These are phyloP conservation scores for Hippoglossus stenolepis DNA, from an alignment of 2,113 vertebrate genomes.

Conservation along the genomic window DNA sequence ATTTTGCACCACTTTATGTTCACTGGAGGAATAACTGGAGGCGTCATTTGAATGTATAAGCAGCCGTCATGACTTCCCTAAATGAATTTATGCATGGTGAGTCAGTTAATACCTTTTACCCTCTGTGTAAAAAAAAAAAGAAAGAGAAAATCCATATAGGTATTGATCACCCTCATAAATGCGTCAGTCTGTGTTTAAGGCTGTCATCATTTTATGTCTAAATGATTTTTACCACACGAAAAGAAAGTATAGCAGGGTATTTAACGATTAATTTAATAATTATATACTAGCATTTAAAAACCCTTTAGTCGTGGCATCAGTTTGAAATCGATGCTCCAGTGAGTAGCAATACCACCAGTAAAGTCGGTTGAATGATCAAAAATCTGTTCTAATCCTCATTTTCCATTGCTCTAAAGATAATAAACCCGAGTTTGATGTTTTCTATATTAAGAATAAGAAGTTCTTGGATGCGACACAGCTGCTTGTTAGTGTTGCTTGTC, in stretches of 20 bases:
- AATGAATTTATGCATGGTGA: conserved; percentile 45
- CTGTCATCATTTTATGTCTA: neutral
- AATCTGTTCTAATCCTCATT: conserved; percentile 36
- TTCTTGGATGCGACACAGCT: conserved; percentile 42
- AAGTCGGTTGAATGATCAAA: conserved; percentile 15
- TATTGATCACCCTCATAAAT: conserved; percentile 34
- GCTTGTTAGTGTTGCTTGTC: conserved; percentile 70
- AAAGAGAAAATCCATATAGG: conserved; percentile 17
- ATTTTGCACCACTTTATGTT: conserved; percentile 9
- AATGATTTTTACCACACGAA: neutral
- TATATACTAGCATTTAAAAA: conserved; percentile 6
- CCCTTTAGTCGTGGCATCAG: neutral
- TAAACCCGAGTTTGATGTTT: conserved; percentile 35
- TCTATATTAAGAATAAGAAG: conserved; percentile 22
- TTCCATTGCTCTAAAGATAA: conserved; percentile 26
- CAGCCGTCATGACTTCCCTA: conserved; percentile 1
- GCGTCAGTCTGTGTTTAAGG: conserved; percentile 3
- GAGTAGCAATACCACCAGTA: conserved; percentile 16
- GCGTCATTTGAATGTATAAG: conserved; percentile 16
- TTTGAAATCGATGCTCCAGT: neutral
- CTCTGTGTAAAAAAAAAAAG: neutral
- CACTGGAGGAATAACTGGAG: conserved; percentile 19
- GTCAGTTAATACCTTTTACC: conserved; percentile 19
- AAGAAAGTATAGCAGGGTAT: neutral
- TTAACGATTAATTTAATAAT: neutral